A percentile compares a stretch with the other conserved stretches of the same genome.
These are phyloP conservation scores for Takifugu bimaculatus DNA, from an alignment of 2,113 vertebrate species.

Conservation along the genomic window DNA sequence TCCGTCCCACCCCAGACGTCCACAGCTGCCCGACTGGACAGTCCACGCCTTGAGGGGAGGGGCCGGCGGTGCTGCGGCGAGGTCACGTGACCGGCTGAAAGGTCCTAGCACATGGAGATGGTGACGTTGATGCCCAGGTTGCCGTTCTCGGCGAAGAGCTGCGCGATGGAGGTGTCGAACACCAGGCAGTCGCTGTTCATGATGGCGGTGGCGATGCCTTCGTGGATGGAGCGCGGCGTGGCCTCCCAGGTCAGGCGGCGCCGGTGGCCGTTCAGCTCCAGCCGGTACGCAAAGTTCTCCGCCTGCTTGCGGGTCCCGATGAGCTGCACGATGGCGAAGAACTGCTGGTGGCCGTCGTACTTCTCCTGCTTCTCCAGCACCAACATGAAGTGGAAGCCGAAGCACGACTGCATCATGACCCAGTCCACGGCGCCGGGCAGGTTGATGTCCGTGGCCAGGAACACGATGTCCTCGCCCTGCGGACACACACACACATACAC, in stretches of 20 bases:
- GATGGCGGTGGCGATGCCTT: conserved; percentile 98
- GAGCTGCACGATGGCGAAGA: conserved; percentile 98
- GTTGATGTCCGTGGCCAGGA: conserved; percentile 98
- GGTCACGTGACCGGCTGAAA: conserved; percentile 38
- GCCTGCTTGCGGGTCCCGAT: conserved; percentile 98
- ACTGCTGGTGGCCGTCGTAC: conserved; percentile 98
- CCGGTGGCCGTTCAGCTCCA: conserved; percentile 97
- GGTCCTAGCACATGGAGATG: conserved; percentile 97
- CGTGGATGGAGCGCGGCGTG: conserved; percentile 95
- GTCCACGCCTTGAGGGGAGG: conserved; percentile 50
- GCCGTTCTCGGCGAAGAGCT: conserved; percentile 98
- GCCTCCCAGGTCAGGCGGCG: conserved; percentile 98
- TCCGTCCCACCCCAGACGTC: conserved; percentile 34
- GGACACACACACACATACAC: neutral
- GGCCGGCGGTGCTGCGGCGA: conserved; percentile 14
- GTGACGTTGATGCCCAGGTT: conserved; percentile 99
- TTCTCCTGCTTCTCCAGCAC: conserved; percentile 99
- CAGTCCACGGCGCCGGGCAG: conserved; percentile 97
- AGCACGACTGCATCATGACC: conserved; percentile 99
- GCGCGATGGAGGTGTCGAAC: conserved; percentile 98
- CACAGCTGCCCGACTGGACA: conserved; percentile 52
- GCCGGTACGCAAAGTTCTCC: conserved; percentile 96
- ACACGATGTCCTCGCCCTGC: conserved; percentile 96
- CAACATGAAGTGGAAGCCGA: conserved; percentile 99
- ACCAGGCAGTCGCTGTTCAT: conserved; percentile 99